phyloP scores from a whole-genome alignment of 2,113 vertebrate genomes.

The Eleginops maclovinus region DNA sequence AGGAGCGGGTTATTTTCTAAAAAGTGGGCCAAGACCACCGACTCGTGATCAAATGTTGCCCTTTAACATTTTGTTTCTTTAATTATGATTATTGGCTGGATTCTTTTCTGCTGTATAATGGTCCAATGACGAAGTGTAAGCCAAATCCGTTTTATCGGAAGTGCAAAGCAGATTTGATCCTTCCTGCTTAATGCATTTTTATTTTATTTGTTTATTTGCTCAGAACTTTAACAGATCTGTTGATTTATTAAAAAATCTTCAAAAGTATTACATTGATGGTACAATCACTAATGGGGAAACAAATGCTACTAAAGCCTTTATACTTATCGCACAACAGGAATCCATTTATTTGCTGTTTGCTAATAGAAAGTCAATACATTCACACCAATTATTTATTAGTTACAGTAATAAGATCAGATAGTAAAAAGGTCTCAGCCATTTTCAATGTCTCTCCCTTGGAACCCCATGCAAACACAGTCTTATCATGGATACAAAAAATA shows the following conservation, averaged over 20 bases:
- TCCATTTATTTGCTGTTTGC: conserved; percentile 37
- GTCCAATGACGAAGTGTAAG: conserved; percentile 60
- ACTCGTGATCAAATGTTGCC: conserved; percentile 76
- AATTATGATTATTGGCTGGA: conserved; percentile 51
- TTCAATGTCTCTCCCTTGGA: conserved; percentile 13
- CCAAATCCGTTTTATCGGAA: conserved; percentile 55
- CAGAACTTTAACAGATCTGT: conserved; percentile 36
- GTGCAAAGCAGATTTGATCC: conserved; percentile 50
- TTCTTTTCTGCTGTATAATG: conserved; percentile 68
- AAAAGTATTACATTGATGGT: conserved; percentile 69
- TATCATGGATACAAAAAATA: not conserved
- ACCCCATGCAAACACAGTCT: conserved; percentile 13
- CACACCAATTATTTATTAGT: conserved; percentile 46
- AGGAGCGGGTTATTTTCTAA: conserved; percentile 55
- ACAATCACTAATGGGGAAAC: conserved; percentile 77
- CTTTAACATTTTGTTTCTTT: conserved; percentile 61
- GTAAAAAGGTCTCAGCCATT: conserved; percentile 13
- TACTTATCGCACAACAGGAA: conserved; percentile 61
- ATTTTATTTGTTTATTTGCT: conserved; percentile 47
- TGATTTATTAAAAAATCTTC: conserved; percentile 48
- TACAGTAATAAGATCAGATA: conserved; percentile 30
- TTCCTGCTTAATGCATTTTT: conserved; percentile 47
- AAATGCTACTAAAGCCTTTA: conserved; percentile 67
- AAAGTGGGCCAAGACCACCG: conserved; percentile 71
- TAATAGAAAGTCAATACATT: conserved; percentile 51